phyloP scores from a whole-genome alignment of 2,888 invertebrate genomes.

The Ametastegia equiseti region DNA sequence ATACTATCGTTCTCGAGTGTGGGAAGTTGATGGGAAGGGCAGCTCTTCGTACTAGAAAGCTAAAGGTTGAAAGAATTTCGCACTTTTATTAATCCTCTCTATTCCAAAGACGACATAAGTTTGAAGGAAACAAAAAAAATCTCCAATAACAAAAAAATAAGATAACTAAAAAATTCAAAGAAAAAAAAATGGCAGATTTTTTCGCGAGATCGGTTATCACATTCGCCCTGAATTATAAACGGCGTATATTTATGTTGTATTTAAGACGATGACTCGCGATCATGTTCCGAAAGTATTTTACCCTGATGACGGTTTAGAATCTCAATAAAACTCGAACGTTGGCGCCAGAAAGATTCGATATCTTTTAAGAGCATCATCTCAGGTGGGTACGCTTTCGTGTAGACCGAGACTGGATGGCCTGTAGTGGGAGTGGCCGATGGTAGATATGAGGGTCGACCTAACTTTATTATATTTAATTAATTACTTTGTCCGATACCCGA shows the following conservation, averaged over 20 bases:
- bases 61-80: constrained; percentile 26
- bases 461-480: constrained; percentile 72
- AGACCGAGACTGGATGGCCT: constrained; percentile 14
- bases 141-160: neutral
- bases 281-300: too few species aligned
- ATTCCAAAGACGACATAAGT: neutral
- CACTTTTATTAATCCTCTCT: neutral
- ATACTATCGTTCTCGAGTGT: constrained; percentile 9
- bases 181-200: neutral
- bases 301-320: neutral
- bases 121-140: neutral
- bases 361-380: constrained; percentile 37
- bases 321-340: neutral
- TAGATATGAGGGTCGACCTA: constrained; percentile 69
- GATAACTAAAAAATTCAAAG: neutral
- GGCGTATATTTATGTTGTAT: too few species aligned
- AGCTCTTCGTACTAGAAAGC: neutral
- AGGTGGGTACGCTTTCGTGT: constrained; percentile 27
- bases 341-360: constrained; percentile 36
- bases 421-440: constrained; percentile 68
- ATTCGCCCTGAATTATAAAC: too few species aligned
- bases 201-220: neutral
- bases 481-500: constrained; percentile 68
- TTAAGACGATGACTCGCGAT: too few species aligned
- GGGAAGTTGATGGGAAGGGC: constrained; percentile 31